Percentiles rank a stretch among this genome's conserved stretches.
Evolutionary conservation across 1,140 invertebrate genomes (phyloP).

Genomic region (Tribolium madens): DNA sequence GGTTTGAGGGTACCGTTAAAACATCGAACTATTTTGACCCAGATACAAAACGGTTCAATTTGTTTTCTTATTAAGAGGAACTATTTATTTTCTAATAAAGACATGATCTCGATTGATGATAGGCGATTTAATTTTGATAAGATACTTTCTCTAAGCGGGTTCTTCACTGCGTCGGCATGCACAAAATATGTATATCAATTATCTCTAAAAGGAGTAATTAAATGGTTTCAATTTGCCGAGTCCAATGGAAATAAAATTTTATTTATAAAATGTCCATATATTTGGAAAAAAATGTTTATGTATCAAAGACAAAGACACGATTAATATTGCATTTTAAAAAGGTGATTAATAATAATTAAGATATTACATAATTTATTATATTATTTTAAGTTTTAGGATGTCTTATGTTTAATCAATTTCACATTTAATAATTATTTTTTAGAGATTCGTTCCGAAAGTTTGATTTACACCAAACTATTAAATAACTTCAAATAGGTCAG

Average conservation of each 20-base stretch:
- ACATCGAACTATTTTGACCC: constrained; percentile 32
- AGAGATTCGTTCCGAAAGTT: too few species aligned
- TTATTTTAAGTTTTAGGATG: too few species aligned
- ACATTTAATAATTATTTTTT: too few species aligned
- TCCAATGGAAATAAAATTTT: background rate
- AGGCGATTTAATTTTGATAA: constrained; percentile 17
- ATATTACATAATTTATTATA: too few species aligned
- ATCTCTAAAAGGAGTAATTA: background rate
- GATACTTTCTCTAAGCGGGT: background rate
- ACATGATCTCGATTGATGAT: background rate
- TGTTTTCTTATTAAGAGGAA: constrained; percentile 3
- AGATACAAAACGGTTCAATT: constrained; percentile 8
- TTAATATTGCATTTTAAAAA: too few species aligned
- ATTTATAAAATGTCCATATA: background rate
- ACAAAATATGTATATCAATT: background rate
- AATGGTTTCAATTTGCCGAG: background rate
- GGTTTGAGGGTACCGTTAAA: constrained; percentile 35
- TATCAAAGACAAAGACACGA: too few species aligned
- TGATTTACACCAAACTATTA: too few species aligned
- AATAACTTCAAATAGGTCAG: too few species aligned
- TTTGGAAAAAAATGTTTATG: background rate
- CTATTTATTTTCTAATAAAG: constrained; percentile 9
- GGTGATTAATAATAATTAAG: too few species aligned
- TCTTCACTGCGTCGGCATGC: background rate
- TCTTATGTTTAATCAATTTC: too few species aligned